phyloP scores from a whole-genome alignment of 37 sponge, comb jelly and placozoan genomes.

The Spongilla lacustris region DNA sequence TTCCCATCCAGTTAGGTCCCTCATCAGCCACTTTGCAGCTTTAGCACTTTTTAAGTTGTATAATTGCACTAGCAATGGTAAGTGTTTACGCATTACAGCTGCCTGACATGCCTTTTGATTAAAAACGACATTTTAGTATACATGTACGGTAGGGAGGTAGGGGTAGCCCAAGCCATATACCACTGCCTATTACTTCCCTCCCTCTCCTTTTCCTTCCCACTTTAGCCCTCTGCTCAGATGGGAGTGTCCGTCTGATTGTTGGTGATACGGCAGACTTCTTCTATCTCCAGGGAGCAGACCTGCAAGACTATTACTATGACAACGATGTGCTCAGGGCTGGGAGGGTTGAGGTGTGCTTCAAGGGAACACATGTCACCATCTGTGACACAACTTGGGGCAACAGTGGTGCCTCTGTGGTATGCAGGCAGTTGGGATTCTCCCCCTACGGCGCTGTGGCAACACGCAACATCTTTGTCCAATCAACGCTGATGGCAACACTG shows the following conservation, averaged over 20 bases:
- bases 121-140: too few species aligned
- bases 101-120: too few species aligned
- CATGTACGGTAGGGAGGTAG: too few species aligned
- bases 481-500: neutral
- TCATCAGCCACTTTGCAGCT: too few species aligned
- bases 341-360: conserved; percentile 50
- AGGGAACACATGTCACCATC: conserved; percentile 45
- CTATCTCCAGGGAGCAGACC: neutral
- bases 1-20: too few species aligned
- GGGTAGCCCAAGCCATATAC: too few species aligned
- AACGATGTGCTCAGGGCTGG: conserved; percentile 41
- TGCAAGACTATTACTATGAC: conserved; percentile 10
- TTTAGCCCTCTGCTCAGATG: conserved; percentile 22
- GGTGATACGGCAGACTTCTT: conserved; percentile 5
- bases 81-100: too few species aligned
- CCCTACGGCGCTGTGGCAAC: conserved; percentile 9
- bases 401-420: conserved; percentile 50
- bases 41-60: too few species aligned
- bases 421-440: conserved; percentile 39
- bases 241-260: conserved; percentile 13
- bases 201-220: neutral
- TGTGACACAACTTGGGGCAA: conserved; percentile 43
- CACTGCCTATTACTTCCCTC: too few species aligned
- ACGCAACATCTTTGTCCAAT: neutral
- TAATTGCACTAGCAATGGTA: too few species aligned